Base-by-base conservation (phyloP, 1,140 invertebrate genomes). In the Rhagoletis pomonella region DNA sequence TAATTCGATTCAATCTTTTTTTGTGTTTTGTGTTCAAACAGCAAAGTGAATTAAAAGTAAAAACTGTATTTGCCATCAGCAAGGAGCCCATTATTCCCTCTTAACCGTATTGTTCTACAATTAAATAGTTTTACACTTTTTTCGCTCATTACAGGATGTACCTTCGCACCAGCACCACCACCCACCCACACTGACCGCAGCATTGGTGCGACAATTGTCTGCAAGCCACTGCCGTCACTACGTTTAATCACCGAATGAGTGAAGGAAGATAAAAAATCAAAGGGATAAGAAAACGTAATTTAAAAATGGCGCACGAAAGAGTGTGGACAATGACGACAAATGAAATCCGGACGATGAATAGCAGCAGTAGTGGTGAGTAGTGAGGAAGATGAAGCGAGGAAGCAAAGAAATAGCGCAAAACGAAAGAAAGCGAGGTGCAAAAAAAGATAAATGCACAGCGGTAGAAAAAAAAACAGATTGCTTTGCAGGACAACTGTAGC, bases 251-350 rank as follows among this genome's bases (percentile, higher is more conserved):
- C 73, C 73, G 50, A 50, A 19, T 81, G 42, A 81, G 47, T 19
- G 62, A 85, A 62, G 29, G 2, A 60, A 62, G 39, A 85, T 7
- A 60, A 59, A 85, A 62, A 85, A 12, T 14, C 60, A 62, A 58
- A 44, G 29, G 84, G 42, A 85, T 85, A 85, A 60, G 84, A 85
- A 85, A 85, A 62, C 39, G 84, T 29, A 85, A 62, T 85, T 85
- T 85, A 85, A 85, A 85, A 59, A 85, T 59, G 29, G 87, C 86
- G 88, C 88, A 91, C 89, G 90, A 91, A 91, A 89, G 91, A 91
- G 90, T 91, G 90, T 91, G 90, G 90, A 91, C 90, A 87, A 59
- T 89, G 89, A 69, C 90, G 87, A 89, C 88, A 89, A 91, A 88
- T 88, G 87, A 89, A 90, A 88, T 73, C 85, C 87, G 87, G 85